These are phyloP conservation scores for Gallinago nigripennis DNA, from an alignment of 2,797 vertebrate genomes.

Conservation along the genomic window DNA sequence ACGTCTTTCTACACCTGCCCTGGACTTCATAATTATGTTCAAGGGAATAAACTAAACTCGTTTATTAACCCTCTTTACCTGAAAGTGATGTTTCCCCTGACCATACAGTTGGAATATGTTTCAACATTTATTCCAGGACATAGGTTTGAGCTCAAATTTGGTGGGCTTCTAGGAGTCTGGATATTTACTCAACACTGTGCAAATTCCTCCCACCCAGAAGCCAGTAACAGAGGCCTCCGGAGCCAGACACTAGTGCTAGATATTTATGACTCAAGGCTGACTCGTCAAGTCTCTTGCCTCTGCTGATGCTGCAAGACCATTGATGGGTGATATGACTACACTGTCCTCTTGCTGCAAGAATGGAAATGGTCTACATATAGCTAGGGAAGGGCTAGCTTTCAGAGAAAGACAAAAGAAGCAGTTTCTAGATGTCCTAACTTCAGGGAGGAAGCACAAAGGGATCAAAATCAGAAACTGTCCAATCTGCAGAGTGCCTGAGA, in stretches of 20 bases:
- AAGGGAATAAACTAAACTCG: neutral
- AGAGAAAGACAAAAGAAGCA: neutral
- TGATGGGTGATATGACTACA: rapidly evolving
- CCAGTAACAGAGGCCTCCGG: neutral
- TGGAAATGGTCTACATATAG: neutral
- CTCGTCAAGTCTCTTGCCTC: neutral
- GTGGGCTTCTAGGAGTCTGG: neutral
- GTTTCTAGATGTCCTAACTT: neutral
- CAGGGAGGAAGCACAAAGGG: neutral
- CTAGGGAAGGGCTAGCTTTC: neutral
- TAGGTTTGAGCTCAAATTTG: neutral
- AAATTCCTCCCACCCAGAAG: neutral
- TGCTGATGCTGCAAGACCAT: neutral
- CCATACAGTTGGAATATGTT: neutral
- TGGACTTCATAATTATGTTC: neutral
- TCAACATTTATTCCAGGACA: neutral
- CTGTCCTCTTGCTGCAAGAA: neutral
- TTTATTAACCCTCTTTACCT: neutral
- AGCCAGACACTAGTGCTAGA: neutral
- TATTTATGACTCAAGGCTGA: neutral
- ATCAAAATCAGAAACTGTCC: neutral
- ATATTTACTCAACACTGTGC: neutral
- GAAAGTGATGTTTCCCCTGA: neutral
- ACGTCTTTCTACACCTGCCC: neutral
- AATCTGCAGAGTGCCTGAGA: neutral